phyloP scores from a whole-genome alignment of 2,888 invertebrate genomes.

The Ormia ochracea region DNA sequence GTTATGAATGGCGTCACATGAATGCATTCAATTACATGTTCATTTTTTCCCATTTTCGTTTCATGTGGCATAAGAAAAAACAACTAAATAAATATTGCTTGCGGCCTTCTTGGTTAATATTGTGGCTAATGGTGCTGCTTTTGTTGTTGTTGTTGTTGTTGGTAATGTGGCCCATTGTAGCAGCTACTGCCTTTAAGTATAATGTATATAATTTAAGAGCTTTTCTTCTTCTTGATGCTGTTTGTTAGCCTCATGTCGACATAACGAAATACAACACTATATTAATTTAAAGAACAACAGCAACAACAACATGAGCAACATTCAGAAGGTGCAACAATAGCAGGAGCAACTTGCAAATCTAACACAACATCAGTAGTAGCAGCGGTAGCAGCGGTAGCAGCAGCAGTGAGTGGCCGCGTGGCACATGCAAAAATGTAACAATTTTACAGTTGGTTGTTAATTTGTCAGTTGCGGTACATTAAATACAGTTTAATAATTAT shows the following conservation, averaged over 20 bases:
- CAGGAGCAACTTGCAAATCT: slow-evolving; percentile 15
- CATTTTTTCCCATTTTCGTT: slow-evolving; percentile 29
- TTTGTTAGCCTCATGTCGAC: slow-evolving; percentile 57
- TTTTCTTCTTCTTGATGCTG: slow-evolving; percentile 36
- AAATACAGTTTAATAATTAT: slow-evolving; percentile 58
- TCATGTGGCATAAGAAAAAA: slow-evolving; percentile 34
- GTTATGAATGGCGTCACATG: slow-evolving; percentile 63
- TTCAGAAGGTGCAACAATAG: not conserved
- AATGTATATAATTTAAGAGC: slow-evolving; percentile 56
- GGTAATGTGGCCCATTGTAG: slow-evolving; percentile 31
- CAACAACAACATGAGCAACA: slow-evolving; percentile 20
- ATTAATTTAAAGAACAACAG: slow-evolving; percentile 49
- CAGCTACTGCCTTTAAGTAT: slow-evolving; percentile 51
- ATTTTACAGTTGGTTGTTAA: slow-evolving; percentile 59
- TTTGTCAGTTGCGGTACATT: slow-evolving; percentile 64
- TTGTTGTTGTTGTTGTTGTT: slow-evolving; percentile 33
- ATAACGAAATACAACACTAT: slow-evolving; percentile 59
- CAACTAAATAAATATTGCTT: slow-evolving; percentile 51
- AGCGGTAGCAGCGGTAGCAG: not conserved
- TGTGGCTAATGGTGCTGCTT: slow-evolving; percentile 47
- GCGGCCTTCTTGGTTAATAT: slow-evolving; percentile 45
- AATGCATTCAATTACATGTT: slow-evolving; percentile 62
- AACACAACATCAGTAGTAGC: not conserved
- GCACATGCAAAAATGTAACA: slow-evolving; percentile 32
- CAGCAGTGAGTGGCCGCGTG: not conserved